Evolutionary conservation across 1,140 invertebrate species (phyloP).

Genomic region (Heliconius melpomene): DNA sequence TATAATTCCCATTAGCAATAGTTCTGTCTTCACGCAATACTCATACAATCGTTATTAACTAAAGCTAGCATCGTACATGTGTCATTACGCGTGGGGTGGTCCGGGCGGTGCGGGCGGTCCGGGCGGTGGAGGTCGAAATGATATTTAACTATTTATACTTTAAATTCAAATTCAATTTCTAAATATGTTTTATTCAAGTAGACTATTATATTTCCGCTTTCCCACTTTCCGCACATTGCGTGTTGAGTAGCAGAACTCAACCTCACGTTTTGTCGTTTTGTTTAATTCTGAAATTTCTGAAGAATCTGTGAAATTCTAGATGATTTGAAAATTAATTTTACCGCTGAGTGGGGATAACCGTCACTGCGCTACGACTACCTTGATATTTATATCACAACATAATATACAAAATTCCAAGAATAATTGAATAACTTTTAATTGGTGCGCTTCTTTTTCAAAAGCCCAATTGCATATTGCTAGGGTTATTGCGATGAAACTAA

Average conservation of each 20-base stretch:
- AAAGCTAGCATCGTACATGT: not conserved
- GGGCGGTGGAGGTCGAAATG: not conserved
- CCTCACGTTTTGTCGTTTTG: too few relatives aligned
- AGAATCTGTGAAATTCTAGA: too few relatives aligned
- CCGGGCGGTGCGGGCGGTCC: not conserved
- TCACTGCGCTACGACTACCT: too few relatives aligned
- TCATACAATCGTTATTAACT: not conserved
- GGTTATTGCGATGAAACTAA: not conserved
- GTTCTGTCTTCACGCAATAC: not conserved
- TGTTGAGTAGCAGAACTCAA: too few relatives aligned
- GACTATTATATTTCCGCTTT: too few relatives aligned
- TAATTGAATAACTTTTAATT: not conserved
- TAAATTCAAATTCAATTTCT: too few relatives aligned
- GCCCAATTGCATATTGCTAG: not conserved
- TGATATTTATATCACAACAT: too few relatives aligned
- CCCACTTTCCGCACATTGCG: too few relatives aligned
- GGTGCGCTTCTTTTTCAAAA: not conserved
- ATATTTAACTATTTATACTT: not conserved
- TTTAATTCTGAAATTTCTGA: too few relatives aligned
- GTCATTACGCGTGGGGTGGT: not conserved
- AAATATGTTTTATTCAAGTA: too few relatives aligned
- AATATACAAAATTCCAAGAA: not conserved
- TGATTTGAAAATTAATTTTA: too few relatives aligned
- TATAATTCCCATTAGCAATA: not conserved
- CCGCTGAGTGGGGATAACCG: too few relatives aligned